Percentiles rank a stretch among this genome's conserved stretches.
Evolutionary conservation across 2,888 invertebrate species (phyloP).

Genomic region (Vannuccia rotundouncinata): DNA sequence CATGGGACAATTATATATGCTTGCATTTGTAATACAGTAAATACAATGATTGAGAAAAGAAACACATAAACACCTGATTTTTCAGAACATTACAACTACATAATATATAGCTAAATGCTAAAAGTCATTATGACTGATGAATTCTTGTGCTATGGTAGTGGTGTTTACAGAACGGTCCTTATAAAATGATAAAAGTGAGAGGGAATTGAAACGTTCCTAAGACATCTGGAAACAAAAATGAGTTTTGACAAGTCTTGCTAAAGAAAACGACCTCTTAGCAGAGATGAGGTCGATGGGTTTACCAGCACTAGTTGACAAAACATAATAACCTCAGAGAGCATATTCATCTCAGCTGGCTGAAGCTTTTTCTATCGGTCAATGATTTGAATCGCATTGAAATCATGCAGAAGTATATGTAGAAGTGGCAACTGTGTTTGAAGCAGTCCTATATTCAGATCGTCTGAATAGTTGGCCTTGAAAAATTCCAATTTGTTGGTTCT

Average conservation of each 20-base stretch:
- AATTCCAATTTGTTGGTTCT: neutral
- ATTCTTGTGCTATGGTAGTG: neutral
- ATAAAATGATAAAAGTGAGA: neutral
- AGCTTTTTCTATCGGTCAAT: neutral
- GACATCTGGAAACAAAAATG: neutral
- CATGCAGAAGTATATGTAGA: neutral
- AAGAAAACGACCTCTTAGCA: neutral
- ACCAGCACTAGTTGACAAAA: neutral
- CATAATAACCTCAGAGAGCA: neutral
- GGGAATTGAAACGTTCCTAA: neutral
- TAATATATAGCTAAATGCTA: no score
- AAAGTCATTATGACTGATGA: neutral
- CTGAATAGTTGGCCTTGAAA: neutral
- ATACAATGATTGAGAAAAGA: no score
- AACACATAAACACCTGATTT: no score
- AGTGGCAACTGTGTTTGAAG: neutral
- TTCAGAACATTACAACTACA: no score
- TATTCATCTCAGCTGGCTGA: neutral
- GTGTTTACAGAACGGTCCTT: neutral
- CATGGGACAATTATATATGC: no score
- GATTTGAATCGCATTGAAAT: neutral
- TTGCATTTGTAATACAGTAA: no score
- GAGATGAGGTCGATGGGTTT: neutral
- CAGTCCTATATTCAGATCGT: neutral
- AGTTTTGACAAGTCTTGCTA: neutral